A percentile compares a stretch with the other conserved stretches of the same genome.
These are phyloP conservation scores for Sitophilus oryzae DNA, from an alignment of 1,140 invertebrate genomes.

Conservation along the genomic window DNA sequence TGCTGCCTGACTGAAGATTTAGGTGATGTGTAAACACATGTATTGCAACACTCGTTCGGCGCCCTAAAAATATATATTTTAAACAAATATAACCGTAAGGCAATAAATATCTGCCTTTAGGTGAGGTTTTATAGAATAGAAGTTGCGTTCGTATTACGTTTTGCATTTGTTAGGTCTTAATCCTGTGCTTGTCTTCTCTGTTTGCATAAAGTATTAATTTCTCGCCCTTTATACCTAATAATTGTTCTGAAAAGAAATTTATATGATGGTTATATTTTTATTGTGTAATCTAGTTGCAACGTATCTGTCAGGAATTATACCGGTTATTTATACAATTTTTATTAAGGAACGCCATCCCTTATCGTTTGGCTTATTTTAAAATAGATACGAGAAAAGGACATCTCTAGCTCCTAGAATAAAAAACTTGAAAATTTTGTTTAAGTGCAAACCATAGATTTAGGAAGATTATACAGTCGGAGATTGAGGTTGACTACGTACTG, in stretches of 20 bases:
- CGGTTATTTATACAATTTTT: too few species aligned
- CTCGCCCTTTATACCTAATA: slow-evolving; percentile 19
- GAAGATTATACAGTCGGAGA: too few species aligned
- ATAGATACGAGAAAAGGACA: too few species aligned
- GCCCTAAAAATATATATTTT: slow-evolving; percentile 6
- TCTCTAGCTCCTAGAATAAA: too few species aligned
- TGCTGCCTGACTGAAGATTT: slow-evolving; percentile 5
- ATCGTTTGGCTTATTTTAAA: too few species aligned
- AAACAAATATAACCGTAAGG: slow-evolving; percentile 10
- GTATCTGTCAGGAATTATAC: neutral
- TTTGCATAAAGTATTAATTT: slow-evolving; percentile 22
- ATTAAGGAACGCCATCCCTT: too few species aligned
- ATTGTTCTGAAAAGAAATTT: slow-evolving; percentile 19
- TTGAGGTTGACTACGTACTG: too few species aligned
- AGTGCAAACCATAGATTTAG: too few species aligned
- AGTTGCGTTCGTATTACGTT: slow-evolving; percentile 3
- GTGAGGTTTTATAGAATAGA: slow-evolving; percentile 11
- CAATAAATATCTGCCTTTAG: slow-evolving; percentile 19
- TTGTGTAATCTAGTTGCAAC: neutral
- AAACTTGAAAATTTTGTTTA: too few species aligned
- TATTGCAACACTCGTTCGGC: slow-evolving; percentile 1
- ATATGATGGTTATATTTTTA: slow-evolving; percentile 3
- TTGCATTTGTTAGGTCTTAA: slow-evolving; percentile 15
- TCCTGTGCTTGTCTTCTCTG: slow-evolving; percentile 20
- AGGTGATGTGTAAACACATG: neutral